These are phyloP conservation scores for Pangasius sanitwongsei DNA, from an alignment of 2,797 vertebrate genomes.

Conservation along the genomic window DNA sequence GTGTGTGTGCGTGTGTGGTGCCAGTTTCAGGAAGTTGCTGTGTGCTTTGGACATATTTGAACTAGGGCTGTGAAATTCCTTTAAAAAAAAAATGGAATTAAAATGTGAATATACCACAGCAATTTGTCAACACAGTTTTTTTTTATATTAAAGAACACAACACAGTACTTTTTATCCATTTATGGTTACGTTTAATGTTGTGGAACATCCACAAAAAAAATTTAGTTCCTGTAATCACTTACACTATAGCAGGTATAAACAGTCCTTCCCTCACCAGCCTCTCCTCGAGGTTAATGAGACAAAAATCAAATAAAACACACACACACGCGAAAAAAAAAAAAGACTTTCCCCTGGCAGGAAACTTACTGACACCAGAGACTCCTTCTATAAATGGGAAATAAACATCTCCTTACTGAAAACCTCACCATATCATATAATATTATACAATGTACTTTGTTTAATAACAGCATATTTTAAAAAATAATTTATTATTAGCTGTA, in stretches of 20 bases:
- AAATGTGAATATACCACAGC: background rate
- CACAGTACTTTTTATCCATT: background rate
- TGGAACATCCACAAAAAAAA: background rate
- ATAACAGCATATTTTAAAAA: no score
- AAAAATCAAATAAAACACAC: no score
- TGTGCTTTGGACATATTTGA: slow-evolving; percentile 5
- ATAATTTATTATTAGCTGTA: no score
- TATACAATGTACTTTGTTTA: no score
- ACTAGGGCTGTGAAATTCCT: slow-evolving; percentile 13
- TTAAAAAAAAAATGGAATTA: background rate
- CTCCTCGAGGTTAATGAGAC: no score
- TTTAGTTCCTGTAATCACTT: background rate
- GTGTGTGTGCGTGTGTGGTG: background rate
- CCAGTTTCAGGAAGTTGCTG: background rate
- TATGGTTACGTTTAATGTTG: background rate
- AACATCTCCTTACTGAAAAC: no score
- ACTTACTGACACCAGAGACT: background rate
- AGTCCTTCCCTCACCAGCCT: no score
- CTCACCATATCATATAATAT: background rate
- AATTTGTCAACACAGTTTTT: background rate
- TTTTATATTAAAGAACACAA: background rate
- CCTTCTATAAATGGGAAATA: background rate
- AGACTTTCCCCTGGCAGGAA: background rate
- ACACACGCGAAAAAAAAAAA: no score
- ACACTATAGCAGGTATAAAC: background rate